Conservation (phyloP, 2,888 invertebrate genomes). For the Agapostemon virescens region DNA sequence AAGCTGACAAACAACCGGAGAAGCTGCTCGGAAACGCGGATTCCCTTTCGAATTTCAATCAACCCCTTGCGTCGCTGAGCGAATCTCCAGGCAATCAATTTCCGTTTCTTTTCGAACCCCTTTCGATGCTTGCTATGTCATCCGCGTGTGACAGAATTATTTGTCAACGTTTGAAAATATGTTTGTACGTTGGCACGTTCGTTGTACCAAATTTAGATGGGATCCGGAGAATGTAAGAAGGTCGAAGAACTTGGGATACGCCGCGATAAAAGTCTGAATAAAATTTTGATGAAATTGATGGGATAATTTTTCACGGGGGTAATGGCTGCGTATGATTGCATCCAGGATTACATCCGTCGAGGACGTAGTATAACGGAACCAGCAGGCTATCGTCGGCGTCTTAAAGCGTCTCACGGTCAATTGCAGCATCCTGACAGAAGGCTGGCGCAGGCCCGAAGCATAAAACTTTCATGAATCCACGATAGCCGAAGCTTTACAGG, state of each 20-base stretch:
- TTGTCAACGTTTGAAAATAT: too few relatives aligned
- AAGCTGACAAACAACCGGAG: not conserved
- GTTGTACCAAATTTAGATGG: too few relatives aligned
- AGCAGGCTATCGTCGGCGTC: slow-evolving; percentile 12
- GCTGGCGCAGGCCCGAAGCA: slow-evolving; percentile 9
- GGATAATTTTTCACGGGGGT: too few relatives aligned
- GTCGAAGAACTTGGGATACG: too few relatives aligned
- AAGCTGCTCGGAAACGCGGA: not conserved
- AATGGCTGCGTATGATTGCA: not conserved
- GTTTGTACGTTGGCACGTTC: too few relatives aligned
- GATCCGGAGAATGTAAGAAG: too few relatives aligned
- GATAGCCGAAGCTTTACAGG: slow-evolving; percentile 30
- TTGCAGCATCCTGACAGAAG: slow-evolving; percentile 22
- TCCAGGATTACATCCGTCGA: not conserved
- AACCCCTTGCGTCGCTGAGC: too few relatives aligned
- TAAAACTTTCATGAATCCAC: slow-evolving; percentile 53
- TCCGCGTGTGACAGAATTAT: too few relatives aligned
- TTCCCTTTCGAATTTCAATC: too few relatives aligned
- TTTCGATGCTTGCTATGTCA: too few relatives aligned
- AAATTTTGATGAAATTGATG: not conserved
- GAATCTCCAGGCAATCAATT: too few relatives aligned
- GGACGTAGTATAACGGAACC: slow-evolving; percentile 1
- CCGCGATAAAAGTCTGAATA: not conserved
- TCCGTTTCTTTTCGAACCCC: too few relatives aligned
- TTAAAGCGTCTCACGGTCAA: slow-evolving; percentile 30